phyloP scores from a whole-genome alignment of 2,888 invertebrate species.

The Philonicus albiceps region DNA sequence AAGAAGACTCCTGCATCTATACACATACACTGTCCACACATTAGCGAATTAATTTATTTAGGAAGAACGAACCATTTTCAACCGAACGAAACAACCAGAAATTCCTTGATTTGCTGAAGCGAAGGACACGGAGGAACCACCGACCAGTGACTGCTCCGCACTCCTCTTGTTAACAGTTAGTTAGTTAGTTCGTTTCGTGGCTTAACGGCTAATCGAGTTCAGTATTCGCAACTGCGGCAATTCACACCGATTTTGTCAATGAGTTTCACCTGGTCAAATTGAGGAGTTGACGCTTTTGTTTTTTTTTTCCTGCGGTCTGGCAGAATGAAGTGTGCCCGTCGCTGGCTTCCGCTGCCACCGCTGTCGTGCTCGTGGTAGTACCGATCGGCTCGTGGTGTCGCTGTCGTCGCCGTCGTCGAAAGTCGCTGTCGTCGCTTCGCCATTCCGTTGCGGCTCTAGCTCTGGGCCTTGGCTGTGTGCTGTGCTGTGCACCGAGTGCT shows the following conservation, averaged over 20 bases:
- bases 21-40: constrained; percentile 40
- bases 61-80: constrained; percentile 8
- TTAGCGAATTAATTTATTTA: constrained; percentile 31
- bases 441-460: constrained; percentile 22
- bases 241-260: background rate
- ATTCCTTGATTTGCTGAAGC: background rate
- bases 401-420: background rate
- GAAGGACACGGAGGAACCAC: constrained; percentile 8
- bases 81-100: constrained; percentile 23
- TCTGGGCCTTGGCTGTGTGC: constrained; percentile 15
- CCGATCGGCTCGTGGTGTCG: background rate
- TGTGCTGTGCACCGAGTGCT: constrained; percentile 23
- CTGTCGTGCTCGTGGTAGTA: background rate
- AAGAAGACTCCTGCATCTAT: constrained; percentile 34
- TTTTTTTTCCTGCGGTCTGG: background rate
- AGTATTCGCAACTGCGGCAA: constrained; percentile 4
- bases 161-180: constrained; percentile 23
- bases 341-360: constrained; percentile 11
- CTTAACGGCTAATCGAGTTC: constrained; percentile 28
- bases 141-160: constrained; percentile 10
- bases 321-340: constrained; percentile 6
- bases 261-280: background rate
- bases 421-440: constrained; percentile 20
- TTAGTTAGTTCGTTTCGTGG: constrained; percentile 31
- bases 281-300: background rate